Evolutionary conservation across 2,888 invertebrate species (phyloP).

Genomic region (Cactoblastis cactorum): DNA sequence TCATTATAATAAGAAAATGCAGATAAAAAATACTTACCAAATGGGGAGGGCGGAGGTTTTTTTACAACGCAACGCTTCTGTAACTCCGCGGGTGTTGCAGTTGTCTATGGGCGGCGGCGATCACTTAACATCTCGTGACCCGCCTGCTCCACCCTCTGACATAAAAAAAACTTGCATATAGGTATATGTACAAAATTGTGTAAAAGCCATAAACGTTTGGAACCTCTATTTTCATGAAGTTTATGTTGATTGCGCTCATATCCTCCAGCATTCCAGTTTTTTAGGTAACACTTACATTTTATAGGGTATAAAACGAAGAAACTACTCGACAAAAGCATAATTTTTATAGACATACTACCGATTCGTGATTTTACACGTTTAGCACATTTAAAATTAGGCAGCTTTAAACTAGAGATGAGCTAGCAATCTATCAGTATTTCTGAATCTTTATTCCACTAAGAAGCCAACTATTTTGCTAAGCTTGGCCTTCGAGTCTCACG

Average conservation of each 20-base stretch:
- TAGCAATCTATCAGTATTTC: too few relatives aligned
- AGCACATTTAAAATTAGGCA: not conserved
- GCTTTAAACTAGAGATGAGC: too few relatives aligned
- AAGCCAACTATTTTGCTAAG: too few relatives aligned
- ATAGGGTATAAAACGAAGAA: not conserved
- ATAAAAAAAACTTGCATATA: not conserved
- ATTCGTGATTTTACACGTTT: not conserved
- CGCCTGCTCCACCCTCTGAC: not conserved
- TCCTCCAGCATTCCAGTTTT: constrained; percentile 3
- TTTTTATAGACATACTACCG: not conserved
- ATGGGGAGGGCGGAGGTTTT: too few relatives aligned
- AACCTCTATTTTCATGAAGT: constrained; percentile 4
- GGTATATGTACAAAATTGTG: not conserved
- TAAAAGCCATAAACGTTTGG: constrained; percentile 4
- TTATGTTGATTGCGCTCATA: constrained; percentile 9
- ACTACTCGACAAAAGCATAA: not conserved
- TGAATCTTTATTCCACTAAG: too few relatives aligned
- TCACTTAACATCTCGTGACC: too few relatives aligned
- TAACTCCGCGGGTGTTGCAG: too few relatives aligned
- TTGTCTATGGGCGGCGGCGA: too few relatives aligned
- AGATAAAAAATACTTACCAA: too few relatives aligned
- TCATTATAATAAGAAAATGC: too few relatives aligned
- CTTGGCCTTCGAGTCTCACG: too few relatives aligned
- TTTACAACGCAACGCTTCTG: too few relatives aligned
- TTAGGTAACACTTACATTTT: constrained; percentile 7